Evolutionary conservation across 2,113 vertebrate species (phyloP), one percentile per base, ranked within the genome.

Genomic region (Chaetodon trifascialis): DNA sequence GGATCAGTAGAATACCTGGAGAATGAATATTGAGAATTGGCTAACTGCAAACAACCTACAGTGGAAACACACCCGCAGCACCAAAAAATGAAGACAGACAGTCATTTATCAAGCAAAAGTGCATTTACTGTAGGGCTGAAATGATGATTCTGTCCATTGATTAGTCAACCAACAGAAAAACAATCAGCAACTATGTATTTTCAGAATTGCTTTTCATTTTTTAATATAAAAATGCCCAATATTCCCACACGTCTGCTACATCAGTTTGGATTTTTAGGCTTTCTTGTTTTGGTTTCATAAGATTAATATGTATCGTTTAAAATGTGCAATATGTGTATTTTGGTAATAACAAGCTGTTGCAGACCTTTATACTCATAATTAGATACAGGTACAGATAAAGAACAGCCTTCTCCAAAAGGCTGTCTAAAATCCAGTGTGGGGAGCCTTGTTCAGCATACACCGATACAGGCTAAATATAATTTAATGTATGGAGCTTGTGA

Each of bases 391-490:
- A n/a, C 55, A 12, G 36, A 51, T 19, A 36, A 64, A 42, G 12
- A 55, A 55, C 23, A 56, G 7, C 16, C 10, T 46, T 16, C 30
- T 68, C 14, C 16, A 68, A 15, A 60, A 46, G 44, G 1, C 23
- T 52, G 19, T 58, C 14, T 42, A 21, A 68, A 44, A 17, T 60
- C 9, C 36, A 68, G 25, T 12, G 38, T 7, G 62, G 4, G 36
- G 16, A 69, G 23, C 14, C 15, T 21, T 12, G 42, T 9, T 38
- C 65, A 15, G 25, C 46, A 23, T 36, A 1, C 38, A 15, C 36
- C 34, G 49, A 19, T 8, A 21, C 36, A 68, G 0, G 55, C 52
- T 82, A 19, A 51, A 83, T 73, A 58, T 51, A 65, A 71, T n/a
- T 71, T 11, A 11, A 4, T 65, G 15, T 36, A 25, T 38, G 25